Base-by-base conservation (phyloP, 2,113 vertebrate genomes). In the Abramis brama region DNA sequence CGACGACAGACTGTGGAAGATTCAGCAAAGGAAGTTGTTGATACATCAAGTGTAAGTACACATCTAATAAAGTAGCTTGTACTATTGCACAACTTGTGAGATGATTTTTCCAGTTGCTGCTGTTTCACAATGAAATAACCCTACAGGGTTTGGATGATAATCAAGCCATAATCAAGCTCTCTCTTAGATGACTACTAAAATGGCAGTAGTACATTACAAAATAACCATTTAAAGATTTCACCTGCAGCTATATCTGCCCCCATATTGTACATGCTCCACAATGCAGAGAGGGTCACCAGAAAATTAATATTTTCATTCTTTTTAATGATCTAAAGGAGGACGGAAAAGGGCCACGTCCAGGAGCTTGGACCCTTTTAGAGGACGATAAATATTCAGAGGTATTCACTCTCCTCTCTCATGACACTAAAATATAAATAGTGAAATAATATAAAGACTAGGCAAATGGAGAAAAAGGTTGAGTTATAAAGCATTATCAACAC, bases 101-200 rank as follows among this genome's bases (percentile, higher is more conserved):
- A 33, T 55, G 75, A 33, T 77, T 77, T 76, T 77, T 33, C 75
- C 75, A 55, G 50, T 50, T 77, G 47, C 17, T 21, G 50, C 75
- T 21, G 50, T 77, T 33, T 33, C 74, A 21, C 17, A 77, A 77
- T 33, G 7, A 19, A 33, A 77, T 55, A 55, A 77, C n/a, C n/a
- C 45, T 55, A 77, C 1, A 2, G 47, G 27, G 47, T 55, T 33
- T 77, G 74, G 74, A 27, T 30, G 47, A 77, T 11, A 19, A 77
- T 75, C 12, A 77, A 52, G 25, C n/a, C 17, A 77, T 21, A 19
- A 77, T 75, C 12, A 77, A 52, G 25, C n/a, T 33, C 27, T 77
- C 47, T 55, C 75, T 30, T 77, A 13, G 23, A 25, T 47, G 3
- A 74, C 71, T 43, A 75, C 19, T 27, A 27, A 50, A 50, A 50